These are phyloP conservation scores for Thera britannica DNA, from an alignment of 2,888 invertebrate genomes.

Conservation along the genomic window DNA sequence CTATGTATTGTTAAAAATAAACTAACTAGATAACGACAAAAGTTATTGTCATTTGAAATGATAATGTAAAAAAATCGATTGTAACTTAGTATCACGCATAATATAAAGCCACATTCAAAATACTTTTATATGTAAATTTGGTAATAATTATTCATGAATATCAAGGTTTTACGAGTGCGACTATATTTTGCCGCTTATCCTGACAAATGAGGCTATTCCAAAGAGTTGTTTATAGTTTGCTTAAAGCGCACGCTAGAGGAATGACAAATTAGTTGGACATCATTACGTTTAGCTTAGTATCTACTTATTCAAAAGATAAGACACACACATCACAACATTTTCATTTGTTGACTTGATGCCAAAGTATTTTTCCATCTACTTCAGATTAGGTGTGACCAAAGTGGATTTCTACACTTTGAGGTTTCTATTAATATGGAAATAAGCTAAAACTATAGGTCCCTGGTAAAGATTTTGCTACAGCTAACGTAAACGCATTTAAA, in stretches of 20 bases:
- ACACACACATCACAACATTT: background rate
- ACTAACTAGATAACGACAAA: too few relatives aligned
- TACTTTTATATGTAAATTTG: background rate
- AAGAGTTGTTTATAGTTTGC: slow-evolving; percentile 5
- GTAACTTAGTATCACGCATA: background rate
- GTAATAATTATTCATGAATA: slow-evolving; percentile 2
- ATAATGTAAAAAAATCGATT: too few relatives aligned
- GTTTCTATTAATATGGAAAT: background rate
- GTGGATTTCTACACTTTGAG: too few relatives aligned
- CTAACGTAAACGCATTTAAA: slow-evolving; percentile 2
- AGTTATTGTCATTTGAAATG: too few relatives aligned
- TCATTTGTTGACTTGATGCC: too few relatives aligned
- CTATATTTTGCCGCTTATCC: slow-evolving; percentile 15
- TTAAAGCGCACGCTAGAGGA: slow-evolving; percentile 2
- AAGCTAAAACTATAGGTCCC: background rate
- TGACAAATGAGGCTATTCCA: slow-evolving; percentile 9
- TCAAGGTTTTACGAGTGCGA: background rate
- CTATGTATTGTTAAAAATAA: too few relatives aligned
- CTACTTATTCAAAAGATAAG: background rate
- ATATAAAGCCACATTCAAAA: background rate
- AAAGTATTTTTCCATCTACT: too few relatives aligned
- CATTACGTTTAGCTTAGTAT: background rate
- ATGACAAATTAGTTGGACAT: background rate
- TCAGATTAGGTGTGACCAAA: too few relatives aligned
- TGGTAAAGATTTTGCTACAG: background rate